A percentile compares a stretch with the other conserved stretches of the same genome.
Evolutionary conservation across 2,113 vertebrate species (phyloP).

Genomic region (Brienomyrus longianalis): DNA sequence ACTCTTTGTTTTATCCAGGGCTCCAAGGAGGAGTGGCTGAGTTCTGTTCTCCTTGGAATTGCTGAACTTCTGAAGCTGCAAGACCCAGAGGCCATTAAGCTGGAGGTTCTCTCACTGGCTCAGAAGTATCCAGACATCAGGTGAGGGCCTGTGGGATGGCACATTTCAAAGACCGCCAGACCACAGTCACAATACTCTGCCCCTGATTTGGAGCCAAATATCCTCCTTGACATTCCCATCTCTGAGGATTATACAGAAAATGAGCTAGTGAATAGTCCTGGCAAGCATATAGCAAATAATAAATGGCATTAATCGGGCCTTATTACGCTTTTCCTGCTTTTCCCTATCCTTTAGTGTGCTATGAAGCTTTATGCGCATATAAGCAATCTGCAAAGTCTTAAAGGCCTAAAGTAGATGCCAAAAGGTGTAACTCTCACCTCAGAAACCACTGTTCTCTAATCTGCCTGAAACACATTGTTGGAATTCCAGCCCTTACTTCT

Average conservation of each 20-base stretch:
- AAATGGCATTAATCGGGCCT: background rate
- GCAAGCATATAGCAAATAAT: background rate
- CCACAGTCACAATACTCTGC: background rate
- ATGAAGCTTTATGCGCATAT: background rate
- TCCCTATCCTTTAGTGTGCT: background rate
- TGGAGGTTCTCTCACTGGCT: slow-evolving; percentile 67
- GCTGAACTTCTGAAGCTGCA: slow-evolving; percentile 79
- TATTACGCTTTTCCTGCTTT: background rate
- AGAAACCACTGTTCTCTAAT: background rate
- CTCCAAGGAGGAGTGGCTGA: slow-evolving; percentile 61
- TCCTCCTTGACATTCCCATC: background rate
- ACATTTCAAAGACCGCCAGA: background rate
- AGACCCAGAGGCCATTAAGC: slow-evolving; percentile 66
- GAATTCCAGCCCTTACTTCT: background rate
- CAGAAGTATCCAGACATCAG: slow-evolving; percentile 70
- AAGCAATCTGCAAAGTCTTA: background rate
- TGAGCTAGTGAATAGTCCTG: background rate
- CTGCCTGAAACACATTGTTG: background rate
- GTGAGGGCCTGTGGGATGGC: slow-evolving; percentile 51
- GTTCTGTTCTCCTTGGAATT: slow-evolving; percentile 54
- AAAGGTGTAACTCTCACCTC: background rate
- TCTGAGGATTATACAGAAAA: background rate
- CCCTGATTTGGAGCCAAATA: background rate
- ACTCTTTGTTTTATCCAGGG: slow-evolving; percentile 48
- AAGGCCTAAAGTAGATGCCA: background rate